Evolutionary conservation across 2,888 invertebrate species (phyloP), one percentile per base, ranked within the genome.

Genomic region (Caenorhabditis virilis): DNA sequence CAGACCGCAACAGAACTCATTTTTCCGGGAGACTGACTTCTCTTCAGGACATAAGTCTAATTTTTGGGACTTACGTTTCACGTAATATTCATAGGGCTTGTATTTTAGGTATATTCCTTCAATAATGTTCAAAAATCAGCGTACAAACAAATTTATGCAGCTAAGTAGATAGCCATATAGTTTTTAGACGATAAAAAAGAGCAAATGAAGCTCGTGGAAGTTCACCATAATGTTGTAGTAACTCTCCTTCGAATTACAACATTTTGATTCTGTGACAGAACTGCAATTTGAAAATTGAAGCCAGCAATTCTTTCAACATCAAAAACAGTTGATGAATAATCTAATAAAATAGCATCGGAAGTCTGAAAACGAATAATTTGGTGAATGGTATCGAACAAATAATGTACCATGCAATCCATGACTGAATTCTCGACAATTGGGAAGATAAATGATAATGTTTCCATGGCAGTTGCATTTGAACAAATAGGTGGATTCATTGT

Each of bases 241-340:
- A 62, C 53, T 35, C 35, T 47, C 25, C 52, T 23, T 7, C 56
- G 52, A 18, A 62, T 33, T 22, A 62, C 30, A 1, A 39, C 33
- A 30, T 57, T 62, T 30, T 62, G 62, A 22, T 52, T 38, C 2
- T 42, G 53, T 25, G 47, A 42, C 11, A 62, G 53, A 16, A 50
- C 52, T n/a, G 45, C 49, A 7, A 62, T 43, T 18, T 36, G 26
- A 43, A 63, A 63, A 15, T 58, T 39, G 20, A 63, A 46, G 13
- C 58, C 58, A n/a, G 55, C 43, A 23, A 64, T 58, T 30, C 43
- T 38, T 36, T 58, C 58, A 9, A 64, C 59, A 38, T 64, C 64
- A 36, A n/a, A 52, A 6, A 64, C 52, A 3, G 64, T 64, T 2
- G 64, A 53, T 20, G 59, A 50, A 47, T 64, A 64, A 38, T 64